phyloP scores from a whole-genome alignment of 2,888 invertebrate genomes.

The Cordylochernes scorpioides region DNA sequence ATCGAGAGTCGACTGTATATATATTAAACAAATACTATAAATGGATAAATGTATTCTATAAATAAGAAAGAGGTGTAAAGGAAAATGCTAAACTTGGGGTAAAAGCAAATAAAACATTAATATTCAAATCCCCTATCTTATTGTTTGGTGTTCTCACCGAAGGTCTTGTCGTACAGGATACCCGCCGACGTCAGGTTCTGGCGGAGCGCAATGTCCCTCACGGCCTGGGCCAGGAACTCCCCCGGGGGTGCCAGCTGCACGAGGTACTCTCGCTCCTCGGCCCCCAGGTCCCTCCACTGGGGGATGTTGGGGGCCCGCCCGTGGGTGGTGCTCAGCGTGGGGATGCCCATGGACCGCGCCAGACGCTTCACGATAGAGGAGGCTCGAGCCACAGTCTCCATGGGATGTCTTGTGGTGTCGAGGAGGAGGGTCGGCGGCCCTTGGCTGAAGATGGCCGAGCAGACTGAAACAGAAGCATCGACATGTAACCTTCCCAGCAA shows the following conservation, averaged over 20 bases:
- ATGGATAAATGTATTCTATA: too few relatives aligned
- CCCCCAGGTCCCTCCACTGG: conserved; percentile 9
- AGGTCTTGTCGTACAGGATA: conserved; percentile 61
- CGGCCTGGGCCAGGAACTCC: conserved; percentile 52
- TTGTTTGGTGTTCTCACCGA: too few relatives aligned
- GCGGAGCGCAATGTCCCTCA: conserved; percentile 46
- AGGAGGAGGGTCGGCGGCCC: conserved; percentile 29
- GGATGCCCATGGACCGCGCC: conserved; percentile 45
- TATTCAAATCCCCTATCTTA: too few relatives aligned
- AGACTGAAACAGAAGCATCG: conserved; percentile 1
- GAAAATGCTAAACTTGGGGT: too few relatives aligned
- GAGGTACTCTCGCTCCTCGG: conserved; percentile 39
- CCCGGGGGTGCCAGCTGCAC: conserved; percentile 60
- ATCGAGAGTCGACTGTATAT: too few relatives aligned
- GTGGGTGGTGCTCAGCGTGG: conserved; percentile 57
- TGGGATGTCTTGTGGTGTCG: conserved; percentile 39
- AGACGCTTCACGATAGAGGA: conserved; percentile 41
- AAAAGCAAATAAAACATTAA: too few relatives aligned
- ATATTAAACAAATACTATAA: too few relatives aligned
- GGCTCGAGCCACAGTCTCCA: conserved; percentile 3
- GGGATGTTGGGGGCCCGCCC: conserved; percentile 25
- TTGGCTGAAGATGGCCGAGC: background rate
- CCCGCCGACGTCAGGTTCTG: conserved; percentile 75
- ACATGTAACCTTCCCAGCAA: too few relatives aligned
- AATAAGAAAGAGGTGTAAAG: too few relatives aligned